A percentile compares a stretch with the other conserved stretches of the same genome.
phyloP scores from a whole-genome alignment of 2,888 invertebrate genomes.

The Stenolophus ochropezus region DNA sequence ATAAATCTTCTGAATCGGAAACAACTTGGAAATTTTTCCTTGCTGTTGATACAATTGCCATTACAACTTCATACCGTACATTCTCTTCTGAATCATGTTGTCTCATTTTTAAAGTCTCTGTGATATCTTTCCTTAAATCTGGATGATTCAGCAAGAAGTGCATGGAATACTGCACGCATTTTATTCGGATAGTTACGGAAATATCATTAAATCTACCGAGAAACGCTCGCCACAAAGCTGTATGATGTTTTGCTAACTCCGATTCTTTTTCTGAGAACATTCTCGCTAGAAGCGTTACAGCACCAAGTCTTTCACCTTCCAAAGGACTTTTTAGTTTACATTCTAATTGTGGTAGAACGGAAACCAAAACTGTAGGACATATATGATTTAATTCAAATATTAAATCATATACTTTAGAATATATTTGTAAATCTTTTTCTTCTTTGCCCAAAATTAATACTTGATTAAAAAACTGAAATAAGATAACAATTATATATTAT shows the following conservation, averaged over 20 bases:
- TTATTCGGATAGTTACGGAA: conserved; percentile 91
- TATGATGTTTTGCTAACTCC: conserved; percentile 89
- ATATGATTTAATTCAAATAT: conserved; percentile 97
- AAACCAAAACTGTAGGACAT: conserved; percentile 88
- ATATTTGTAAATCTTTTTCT: conserved; percentile 86
- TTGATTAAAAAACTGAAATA: conserved; percentile 93
- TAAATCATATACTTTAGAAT: conserved; percentile 92
- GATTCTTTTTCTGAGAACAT: conserved; percentile 98
- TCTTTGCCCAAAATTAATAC: conserved; percentile 94
- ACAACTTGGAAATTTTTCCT: conserved; percentile 93
- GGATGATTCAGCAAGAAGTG: conserved; percentile 97
- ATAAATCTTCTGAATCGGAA: conserved; percentile 90
- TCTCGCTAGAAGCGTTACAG: conserved; percentile 91
- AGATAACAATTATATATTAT: too few species aligned
- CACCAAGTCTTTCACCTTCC: conserved; percentile 90
- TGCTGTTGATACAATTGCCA: conserved; percentile 96
- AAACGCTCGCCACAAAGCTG: conserved; percentile 93
- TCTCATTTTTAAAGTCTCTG: conserved; percentile 90
- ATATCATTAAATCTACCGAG: conserved; percentile 97
- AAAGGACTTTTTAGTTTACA: conserved; percentile 95
- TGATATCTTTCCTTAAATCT: conserved; percentile 91
- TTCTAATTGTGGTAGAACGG: conserved; percentile 95
- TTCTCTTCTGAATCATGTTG: conserved; percentile 96
- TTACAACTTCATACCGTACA: conserved; percentile 92
- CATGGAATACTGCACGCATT: conserved; percentile 98